Percentiles rank a stretch among this genome's conserved stretches.
phyloP scores from a whole-genome alignment of 2,113 vertebrate genomes.

The Brachypodius melanocephalos region DNA sequence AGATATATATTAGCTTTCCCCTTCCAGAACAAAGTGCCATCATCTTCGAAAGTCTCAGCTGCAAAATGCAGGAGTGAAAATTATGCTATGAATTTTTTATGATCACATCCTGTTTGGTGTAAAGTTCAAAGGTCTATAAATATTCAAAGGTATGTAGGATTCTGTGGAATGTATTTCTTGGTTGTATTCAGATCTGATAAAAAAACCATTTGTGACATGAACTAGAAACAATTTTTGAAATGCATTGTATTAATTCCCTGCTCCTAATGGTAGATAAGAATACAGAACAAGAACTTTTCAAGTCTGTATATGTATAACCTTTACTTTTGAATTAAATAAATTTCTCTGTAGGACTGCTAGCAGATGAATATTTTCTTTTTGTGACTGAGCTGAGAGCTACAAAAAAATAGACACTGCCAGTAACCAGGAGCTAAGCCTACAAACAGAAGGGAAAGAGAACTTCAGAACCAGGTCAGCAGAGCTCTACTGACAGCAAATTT shows the following conservation, averaged over 20 bases:
- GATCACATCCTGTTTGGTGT: background rate
- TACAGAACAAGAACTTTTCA: background rate
- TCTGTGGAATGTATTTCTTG: background rate
- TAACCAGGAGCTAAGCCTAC: background rate
- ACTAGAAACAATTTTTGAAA: background rate
- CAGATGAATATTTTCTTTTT: background rate
- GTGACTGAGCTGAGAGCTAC: background rate
- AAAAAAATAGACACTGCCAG: background rate
- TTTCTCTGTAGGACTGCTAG: background rate
- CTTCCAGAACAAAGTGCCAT: background rate
- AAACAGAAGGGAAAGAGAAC: background rate
- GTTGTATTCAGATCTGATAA: background rate
- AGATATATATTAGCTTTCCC: background rate
- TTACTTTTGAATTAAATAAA: background rate
- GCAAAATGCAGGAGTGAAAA: background rate
- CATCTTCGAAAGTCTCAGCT: background rate
- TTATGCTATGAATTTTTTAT: slow-evolving; percentile 3
- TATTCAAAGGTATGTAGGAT: background rate
- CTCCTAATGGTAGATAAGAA: background rate
- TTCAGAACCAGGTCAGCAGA: background rate
- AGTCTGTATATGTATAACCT: background rate
- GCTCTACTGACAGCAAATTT: background rate
- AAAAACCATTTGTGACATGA: background rate
- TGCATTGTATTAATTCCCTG: background rate
- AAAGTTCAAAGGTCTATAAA: background rate